Evolutionary conservation across 1,140 invertebrate genomes (phyloP), one percentile per base, ranked within the genome.

Genomic region (Hyposmocoma kahamanoa): DNA sequence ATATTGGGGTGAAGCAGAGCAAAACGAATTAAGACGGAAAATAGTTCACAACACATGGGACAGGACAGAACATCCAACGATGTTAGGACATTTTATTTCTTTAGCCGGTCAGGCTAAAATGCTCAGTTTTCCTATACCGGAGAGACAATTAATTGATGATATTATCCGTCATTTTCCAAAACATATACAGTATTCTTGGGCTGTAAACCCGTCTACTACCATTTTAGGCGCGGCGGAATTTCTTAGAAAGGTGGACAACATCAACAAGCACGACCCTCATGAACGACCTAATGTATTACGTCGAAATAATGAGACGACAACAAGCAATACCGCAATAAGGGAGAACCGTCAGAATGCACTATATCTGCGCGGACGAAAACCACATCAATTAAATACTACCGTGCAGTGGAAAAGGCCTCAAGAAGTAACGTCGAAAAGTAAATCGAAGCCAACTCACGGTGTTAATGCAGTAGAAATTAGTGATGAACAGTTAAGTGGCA

Each of bases 111-210:
- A 51, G 34, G 48, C 47, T 0, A 38, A 51, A n/a, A 48, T 45
- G 45, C 32, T 55, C 5, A 30, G 45, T 17, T 41, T 28, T 13
- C 10, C 10, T 28, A 52, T 53, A 15, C 46, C 42, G 10, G 57
- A 56, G 11, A 43, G 46, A 13, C 46, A 56, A 42, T 17, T 60
- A 9, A 19, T 53, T 9, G 22, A 18, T 21, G 49, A 56, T 17
- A 50, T 56, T 10, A 60, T 55, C 9, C 19, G 42, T 15, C 57
- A 59, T 46, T 59, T 48, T n/a, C 49, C 57, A 13, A 48, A 54
- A 22, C 10, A 55, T 46, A 22, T 59, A 9, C 52, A 51, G 22
- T 17, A 26, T 17, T 11, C 21, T 1, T 59, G 57, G 57, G 4
- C 15, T 6, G 28, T 11, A 13, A 19, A 11, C n/a, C 26, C 43